A percentile compares a stretch with the other conserved stretches of the same genome.
Conservation (phyloP, 2,888 invertebrate species). For the Merodon equestris region DNA sequence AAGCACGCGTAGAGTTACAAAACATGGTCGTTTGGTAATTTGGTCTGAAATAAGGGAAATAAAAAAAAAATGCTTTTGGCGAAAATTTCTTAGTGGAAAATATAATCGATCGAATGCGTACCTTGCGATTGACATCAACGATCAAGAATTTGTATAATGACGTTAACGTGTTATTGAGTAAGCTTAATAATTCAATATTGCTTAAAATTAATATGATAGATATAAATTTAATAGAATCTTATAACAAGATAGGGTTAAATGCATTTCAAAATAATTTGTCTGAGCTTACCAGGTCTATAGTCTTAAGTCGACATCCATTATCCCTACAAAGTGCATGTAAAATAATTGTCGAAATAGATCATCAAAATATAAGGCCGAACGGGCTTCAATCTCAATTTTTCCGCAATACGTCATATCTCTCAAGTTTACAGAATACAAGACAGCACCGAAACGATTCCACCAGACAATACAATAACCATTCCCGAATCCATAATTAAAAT, state of each 20-base stretch:
- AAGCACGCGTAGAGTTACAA: no score
- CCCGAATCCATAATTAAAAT: neutral
- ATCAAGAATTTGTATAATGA: conserved; percentile 10
- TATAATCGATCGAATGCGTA: conserved; percentile 14
- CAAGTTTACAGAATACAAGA: neutral
- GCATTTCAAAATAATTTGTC: conserved; percentile 20
- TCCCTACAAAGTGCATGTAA: conserved; percentile 10
- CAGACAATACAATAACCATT: conserved; percentile 5
- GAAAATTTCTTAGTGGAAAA: no score
- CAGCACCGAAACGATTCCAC: neutral
- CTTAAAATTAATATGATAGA: neutral
- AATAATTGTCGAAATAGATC: no score
- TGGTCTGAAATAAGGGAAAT: no score
- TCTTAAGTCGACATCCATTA: conserved; percentile 13
- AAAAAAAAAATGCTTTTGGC: no score
- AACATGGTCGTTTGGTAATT: no score
- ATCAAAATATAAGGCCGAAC: no score
- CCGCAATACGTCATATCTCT: neutral
- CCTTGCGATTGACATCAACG: conserved; percentile 11
- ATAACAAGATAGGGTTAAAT: conserved; percentile 18
- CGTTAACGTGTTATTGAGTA: conserved; percentile 1
- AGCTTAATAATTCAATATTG: conserved; percentile 5
- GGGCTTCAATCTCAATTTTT: neutral
- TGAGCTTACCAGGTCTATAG: conserved; percentile 8
- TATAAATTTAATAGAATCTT: conserved; percentile 11